A percentile compares a stretch with the other conserved stretches of the same genome.
Conservation (phyloP, 2,797 vertebrate species). For the Alosa sapidissima region DNA sequence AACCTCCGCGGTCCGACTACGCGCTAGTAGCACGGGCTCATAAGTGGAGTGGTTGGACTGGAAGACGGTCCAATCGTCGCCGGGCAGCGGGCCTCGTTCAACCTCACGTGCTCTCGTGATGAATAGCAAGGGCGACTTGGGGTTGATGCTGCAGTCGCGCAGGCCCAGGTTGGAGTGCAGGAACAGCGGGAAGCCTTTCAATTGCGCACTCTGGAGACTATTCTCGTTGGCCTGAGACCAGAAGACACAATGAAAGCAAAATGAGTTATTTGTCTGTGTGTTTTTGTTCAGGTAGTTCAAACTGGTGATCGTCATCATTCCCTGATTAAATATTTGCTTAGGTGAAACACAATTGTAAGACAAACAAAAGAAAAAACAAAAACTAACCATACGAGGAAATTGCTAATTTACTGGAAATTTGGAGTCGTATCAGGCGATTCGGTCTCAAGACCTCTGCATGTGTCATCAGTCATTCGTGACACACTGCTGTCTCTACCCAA, state of each 20-base stretch:
- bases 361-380: neutral
- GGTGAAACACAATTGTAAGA: neutral
- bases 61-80: constrained; percentile 98
- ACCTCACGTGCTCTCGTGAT: constrained; percentile 91
- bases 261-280: neutral
- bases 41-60: constrained; percentile 99
- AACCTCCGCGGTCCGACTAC: constrained; percentile 90
- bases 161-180: constrained; percentile 96
- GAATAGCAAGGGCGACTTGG: constrained; percentile 92
- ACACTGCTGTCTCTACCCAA: neutral
- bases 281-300: neutral
- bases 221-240: constrained; percentile 90
- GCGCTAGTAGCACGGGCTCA: constrained; percentile 91
- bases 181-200: constrained; percentile 97
- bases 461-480: neutral
- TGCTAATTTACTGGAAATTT: constrained; percentile 9
- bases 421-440: neutral
- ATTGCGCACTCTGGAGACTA: constrained; percentile 95
- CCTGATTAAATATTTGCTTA: neutral
- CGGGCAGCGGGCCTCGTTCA: constrained; percentile 83
- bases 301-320: neutral
- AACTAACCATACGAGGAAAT: neutral
- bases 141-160: constrained; percentile 95
- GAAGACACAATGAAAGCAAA: neutral
- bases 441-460: neutral